Conservation (phyloP, 92 coral and sea anemone species). For the Heteractis magnifica region DNA sequence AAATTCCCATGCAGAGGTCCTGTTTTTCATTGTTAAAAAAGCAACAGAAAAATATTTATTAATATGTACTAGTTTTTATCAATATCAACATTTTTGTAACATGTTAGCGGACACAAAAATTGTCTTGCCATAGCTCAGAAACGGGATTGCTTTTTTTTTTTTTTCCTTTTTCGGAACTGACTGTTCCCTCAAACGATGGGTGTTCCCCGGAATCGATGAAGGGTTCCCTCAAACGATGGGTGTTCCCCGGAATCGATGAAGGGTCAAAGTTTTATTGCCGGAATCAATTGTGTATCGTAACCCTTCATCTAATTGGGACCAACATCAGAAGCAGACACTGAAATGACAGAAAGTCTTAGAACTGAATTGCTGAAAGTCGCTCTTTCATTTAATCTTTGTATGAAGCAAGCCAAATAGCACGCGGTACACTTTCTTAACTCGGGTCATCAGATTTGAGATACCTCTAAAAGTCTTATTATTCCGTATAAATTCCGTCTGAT, state of each 20-base stretch:
- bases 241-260: not conserved
- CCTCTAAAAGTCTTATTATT: not conserved
- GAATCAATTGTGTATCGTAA: not conserved
- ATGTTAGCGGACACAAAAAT: no score
- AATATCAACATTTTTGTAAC: no score
- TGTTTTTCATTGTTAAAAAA: not conserved
- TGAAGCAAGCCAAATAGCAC: not conserved
- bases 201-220: not conserved
- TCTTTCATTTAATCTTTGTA: not conserved
- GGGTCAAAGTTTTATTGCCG: not conserved
- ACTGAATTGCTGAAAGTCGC: not conserved
- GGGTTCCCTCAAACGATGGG: not conserved
- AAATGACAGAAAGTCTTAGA: not conserved
- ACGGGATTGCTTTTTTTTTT: no score
- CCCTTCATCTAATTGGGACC: not conserved
- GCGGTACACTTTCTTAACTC: not conserved
- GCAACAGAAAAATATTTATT: not conserved
- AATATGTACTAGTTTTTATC: not conserved
- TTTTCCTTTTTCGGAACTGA: not conserved
- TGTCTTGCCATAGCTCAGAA: not conserved
- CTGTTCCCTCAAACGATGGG: not conserved
- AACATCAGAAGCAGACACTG: not conserved
- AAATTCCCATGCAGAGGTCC: not conserved
- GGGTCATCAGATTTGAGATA: not conserved
- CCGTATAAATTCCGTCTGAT: no score